Evolutionary conservation across 2,888 invertebrate genomes (phyloP).

Genomic region (Tetragnatha montana): DNA sequence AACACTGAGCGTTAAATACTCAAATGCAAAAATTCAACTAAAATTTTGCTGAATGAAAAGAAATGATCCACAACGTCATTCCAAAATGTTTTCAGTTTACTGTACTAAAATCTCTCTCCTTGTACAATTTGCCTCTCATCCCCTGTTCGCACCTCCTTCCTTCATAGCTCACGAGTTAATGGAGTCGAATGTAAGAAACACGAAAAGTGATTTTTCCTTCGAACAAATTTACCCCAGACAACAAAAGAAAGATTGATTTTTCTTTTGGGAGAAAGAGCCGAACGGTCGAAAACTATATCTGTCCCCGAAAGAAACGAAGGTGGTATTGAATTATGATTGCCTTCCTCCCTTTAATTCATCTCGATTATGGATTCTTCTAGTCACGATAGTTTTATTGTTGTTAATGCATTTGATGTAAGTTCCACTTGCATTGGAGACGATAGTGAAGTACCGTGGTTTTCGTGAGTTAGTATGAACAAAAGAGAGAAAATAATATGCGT

Average conservation of each 20-base stretch:
- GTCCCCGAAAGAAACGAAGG: constrained; percentile 9
- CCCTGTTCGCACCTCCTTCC: constrained; percentile 24
- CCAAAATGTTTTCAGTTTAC: too few relatives aligned
- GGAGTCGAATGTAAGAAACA: constrained; percentile 44
- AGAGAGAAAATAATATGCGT: too few relatives aligned
- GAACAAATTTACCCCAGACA: constrained; percentile 26
- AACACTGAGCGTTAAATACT: too few relatives aligned
- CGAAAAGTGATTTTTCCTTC: constrained; percentile 50
- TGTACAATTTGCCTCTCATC: constrained; percentile 13
- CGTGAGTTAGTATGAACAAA: too few relatives aligned
- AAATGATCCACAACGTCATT: too few relatives aligned
- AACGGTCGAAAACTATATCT: constrained; percentile 15
- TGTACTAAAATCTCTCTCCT: background rate
- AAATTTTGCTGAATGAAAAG: too few relatives aligned
- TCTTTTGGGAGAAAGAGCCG: constrained; percentile 3
- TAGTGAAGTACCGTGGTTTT: too few relatives aligned
- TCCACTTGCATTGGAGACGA: too few relatives aligned
- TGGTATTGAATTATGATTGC: constrained; percentile 53
- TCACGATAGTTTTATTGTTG: constrained; percentile 35
- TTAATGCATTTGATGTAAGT: too few relatives aligned
- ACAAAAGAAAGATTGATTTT: constrained; percentile 21
- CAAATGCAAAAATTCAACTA: too few relatives aligned
- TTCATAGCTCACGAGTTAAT: constrained; percentile 34
- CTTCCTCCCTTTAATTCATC: constrained; percentile 27
- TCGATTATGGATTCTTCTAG: constrained; percentile 28